Evolutionary conservation across 2,113 vertebrate genomes (phyloP), one percentile per base, ranked within the genome.

Genomic region (Phaethon lepturus): DNA sequence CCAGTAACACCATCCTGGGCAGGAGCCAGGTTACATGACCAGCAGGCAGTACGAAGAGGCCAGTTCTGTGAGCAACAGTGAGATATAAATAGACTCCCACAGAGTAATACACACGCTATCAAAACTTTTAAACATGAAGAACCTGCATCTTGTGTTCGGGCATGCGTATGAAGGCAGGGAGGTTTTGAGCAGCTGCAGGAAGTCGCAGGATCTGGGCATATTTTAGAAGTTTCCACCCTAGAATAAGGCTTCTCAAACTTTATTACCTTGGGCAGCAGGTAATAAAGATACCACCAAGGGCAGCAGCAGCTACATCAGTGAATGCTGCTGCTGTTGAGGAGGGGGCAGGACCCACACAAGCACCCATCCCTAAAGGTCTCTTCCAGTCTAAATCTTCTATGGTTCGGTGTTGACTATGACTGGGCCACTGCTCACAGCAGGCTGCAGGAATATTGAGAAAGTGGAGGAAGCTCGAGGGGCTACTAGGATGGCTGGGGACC

Each of bases 21-120:
- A 95, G 67, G 40, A 92, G 95, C 73, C 94, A 83, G 56, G 71
- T 94, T 94, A 64, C 91, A 95, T 44, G 79, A 55, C 67, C 10
- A 80, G 73, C 0, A 1, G 29, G 50, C 35, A 56, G 42, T 50
- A 66, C 24, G 50, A 69, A 78, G 42, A 86, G 2, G 17, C 8
- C 67, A 79, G 58, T 7, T 20, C 67, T 86, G 53, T 0, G 5
- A 84, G 72, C 63, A 84, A 45, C 55, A 53, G 12, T 73, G 45
- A 76, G 31, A 53, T 83, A 58, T 53, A 78, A 92, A 85, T 25
- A 83, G 80, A 25, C 14, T 53, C 53, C 45, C 26, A 29, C 33
- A 73, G 55, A 40, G 33, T 24, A 56, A 76, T 3, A 44, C 33
- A 44, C 1, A 2, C 83, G 53, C 33, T 68, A 83, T 33, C 52